phyloP scores from a whole-genome alignment of 2,888 invertebrate species.

The Empis livida region DNA sequence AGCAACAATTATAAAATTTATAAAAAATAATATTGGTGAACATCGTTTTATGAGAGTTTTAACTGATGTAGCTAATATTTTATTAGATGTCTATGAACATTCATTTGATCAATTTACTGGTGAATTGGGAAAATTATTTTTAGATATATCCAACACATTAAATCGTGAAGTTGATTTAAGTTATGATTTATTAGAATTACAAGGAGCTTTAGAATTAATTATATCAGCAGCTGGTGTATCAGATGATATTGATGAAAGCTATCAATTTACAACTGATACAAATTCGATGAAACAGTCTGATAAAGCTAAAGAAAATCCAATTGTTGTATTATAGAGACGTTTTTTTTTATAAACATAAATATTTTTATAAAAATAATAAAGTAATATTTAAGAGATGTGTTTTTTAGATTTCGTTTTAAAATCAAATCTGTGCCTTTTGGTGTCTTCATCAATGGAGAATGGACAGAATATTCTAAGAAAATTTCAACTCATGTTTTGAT shows the following conservation, averaged over 20 bases:
- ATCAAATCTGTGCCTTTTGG: no score
- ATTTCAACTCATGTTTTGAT: no score
- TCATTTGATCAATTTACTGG: conserved; percentile 48
- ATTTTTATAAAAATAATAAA: no score
- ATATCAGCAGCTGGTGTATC: conserved; percentile 45
- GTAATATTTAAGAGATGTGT: no score
- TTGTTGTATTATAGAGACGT: background rate
- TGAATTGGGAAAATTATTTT: conserved; percentile 47
- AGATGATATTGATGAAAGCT: conserved; percentile 19
- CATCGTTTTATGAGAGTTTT: conserved; percentile 60
- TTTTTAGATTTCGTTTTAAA: no score
- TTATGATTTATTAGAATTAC: conserved; percentile 47
- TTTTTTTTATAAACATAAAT: no score
- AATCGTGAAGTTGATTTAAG: conserved; percentile 56
- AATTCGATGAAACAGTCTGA: background rate
- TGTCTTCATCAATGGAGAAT: no score
- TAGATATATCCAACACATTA: conserved; percentile 46
- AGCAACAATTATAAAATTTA: conserved; percentile 55
- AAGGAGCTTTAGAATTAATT: conserved; percentile 56
- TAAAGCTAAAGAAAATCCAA: background rate
- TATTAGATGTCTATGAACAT: conserved; percentile 63
- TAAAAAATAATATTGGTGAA: conserved; percentile 60
- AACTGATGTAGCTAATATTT: conserved; percentile 57
- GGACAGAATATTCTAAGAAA: no score
- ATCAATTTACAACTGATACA: background rate